A percentile compares a stretch with the other conserved stretches of the same genome.
Conservation (phyloP, 2,113 vertebrate genomes). For the Mastomys natalensis region DNA sequence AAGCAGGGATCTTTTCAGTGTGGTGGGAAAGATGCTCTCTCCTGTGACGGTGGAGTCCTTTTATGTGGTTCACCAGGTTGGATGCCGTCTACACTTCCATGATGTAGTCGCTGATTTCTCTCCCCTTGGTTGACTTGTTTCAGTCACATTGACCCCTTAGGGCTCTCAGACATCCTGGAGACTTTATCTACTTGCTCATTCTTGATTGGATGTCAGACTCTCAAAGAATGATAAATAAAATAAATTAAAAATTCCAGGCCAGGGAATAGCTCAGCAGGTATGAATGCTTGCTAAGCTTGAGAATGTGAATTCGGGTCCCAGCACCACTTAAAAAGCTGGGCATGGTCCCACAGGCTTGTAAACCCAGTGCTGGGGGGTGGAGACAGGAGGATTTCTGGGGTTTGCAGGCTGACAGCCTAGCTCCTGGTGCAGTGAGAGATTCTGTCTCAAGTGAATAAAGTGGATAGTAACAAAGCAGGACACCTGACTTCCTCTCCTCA, state of each 20-base stretch:
- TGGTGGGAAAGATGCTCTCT: neutral
- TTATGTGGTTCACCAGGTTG: neutral
- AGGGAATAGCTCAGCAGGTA: neutral
- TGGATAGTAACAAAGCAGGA: too few relatives aligned
- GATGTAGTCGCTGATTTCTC: neutral
- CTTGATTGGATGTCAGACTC: neutral
- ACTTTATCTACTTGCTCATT: neutral
- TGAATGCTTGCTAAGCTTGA: neutral
- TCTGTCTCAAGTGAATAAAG: neutral
- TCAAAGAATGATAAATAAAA: neutral
- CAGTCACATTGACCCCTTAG: neutral
- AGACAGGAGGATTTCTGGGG: neutral
- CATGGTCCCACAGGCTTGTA: neutral
- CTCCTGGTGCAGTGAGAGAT: neutral
- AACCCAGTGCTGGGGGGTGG: neutral
- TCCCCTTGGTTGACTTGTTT: neutral
- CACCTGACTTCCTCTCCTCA: neutral
- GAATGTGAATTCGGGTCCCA: neutral
- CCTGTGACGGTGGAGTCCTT: neutral
- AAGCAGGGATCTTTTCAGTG: neutral
- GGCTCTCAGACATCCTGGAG: neutral
- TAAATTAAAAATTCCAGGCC: neutral
- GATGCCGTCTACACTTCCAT: neutral
- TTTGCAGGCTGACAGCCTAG: neutral
- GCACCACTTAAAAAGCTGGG: neutral